Base-by-base conservation (phyloP, 2,113 vertebrate genomes). In the Plotosus lineatus region DNA sequence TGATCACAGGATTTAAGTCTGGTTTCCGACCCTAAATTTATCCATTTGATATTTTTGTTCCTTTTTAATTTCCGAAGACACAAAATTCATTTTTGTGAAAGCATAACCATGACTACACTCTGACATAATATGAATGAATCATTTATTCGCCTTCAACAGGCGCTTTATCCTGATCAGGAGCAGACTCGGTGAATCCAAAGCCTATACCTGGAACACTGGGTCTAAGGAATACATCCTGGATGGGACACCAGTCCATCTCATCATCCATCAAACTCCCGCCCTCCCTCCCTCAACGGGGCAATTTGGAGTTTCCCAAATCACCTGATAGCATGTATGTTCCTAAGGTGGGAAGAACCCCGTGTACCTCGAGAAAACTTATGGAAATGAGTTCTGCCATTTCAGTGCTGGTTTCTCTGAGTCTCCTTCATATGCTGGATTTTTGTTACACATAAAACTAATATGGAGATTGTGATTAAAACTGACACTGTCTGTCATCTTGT, bases 371-470 rank as follows among this genome's bases (percentile, higher is more conserved):
- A 17, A 33, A 73, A 36, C 31, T 2, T 40, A 46, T 26, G 6
- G 42, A n/a, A 9, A 4, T 19, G 26, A 10, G 28, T 51, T 73
- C 31, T 73, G 7, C 44, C 44, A 4, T 48, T 71, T 48, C 44
- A 31, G 68, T 19, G 68, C 7, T 3, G 2, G 28, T 19, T 5
- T 51, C 46, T 31, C n/a, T 44, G 3, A 17, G 73, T 36, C 23
- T 76, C 26, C 33, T 44, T 61, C 72, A 72, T 5, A 86, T 88
- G 88, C 88, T 90, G 89, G 85, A 88, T 86, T 53, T n/a, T 79
- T 75, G 46, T 69, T 82, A 58, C 80, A 77, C 55, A 55, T n/a
- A n/a, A 77, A 26, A 42, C 55, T 75, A 10, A 80, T 50, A 53
- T 40, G 31, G 77, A 78, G 63, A 44, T 69, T 79, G 50, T 69